A percentile compares a stretch with the other conserved stretches of the same genome.
These are phyloP conservation scores for Drosophila koepferae DNA, from an alignment of 2,888 invertebrate genomes.

Conservation along the genomic window DNA sequence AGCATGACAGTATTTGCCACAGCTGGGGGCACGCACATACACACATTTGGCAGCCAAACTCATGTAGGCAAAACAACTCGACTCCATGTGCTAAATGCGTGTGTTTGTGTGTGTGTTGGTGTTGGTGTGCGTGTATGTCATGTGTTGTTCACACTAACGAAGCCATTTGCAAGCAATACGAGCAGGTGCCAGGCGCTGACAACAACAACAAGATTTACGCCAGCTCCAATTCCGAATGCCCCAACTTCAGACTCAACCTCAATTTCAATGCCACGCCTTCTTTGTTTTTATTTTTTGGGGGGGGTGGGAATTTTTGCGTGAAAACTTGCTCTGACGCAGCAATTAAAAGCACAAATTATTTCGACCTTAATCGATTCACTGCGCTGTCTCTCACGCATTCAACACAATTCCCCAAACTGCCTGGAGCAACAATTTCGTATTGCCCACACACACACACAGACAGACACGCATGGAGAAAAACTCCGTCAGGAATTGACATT, in stretches of 20 bases:
- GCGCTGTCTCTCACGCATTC: constrained; percentile 36
- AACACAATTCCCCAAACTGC: constrained; percentile 39
- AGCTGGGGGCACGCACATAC: constrained; percentile 27
- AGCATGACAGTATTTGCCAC: constrained; percentile 36
- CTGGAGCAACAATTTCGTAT: constrained; percentile 49
- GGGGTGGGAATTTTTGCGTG: constrained; percentile 11
- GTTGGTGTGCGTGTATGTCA: constrained; percentile 11
- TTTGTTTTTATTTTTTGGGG: neutral
- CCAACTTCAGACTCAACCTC: neutral
- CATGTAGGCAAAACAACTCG: constrained; percentile 20
- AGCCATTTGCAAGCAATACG: constrained; percentile 22
- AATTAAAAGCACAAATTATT: constrained; percentile 70
- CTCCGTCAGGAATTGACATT: constrained; percentile 36
- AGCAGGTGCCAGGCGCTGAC: constrained; percentile 46
- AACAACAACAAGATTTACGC: constrained; percentile 24
- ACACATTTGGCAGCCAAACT: constrained; percentile 27
- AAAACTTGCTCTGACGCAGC: constrained; percentile 45
- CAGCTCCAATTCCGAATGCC: constrained; percentile 1
- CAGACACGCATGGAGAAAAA: constrained; percentile 20
- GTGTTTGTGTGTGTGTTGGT: neutral
- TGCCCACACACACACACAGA: constrained; percentile 12
- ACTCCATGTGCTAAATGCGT: constrained; percentile 7
- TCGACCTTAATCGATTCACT: constrained; percentile 67
- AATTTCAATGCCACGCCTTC: constrained; percentile 7
- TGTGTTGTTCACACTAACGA: constrained; percentile 37